Conservation (phyloP, 2,888 invertebrate species). For the Neoitamus cyanurus region DNA sequence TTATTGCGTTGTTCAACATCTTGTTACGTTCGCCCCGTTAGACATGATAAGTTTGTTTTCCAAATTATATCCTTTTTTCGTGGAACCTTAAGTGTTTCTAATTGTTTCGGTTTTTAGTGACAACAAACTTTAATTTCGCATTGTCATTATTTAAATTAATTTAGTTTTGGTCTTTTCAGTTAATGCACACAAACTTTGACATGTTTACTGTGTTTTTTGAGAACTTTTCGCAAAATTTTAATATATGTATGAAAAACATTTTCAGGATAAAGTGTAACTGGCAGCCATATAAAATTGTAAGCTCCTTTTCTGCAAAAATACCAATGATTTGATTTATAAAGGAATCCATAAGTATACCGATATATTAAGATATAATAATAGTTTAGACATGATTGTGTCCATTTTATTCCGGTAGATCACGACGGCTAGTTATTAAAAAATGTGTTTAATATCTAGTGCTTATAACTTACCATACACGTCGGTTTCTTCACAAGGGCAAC, state of each 20-base stretch:
- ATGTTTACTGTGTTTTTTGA: neutral
- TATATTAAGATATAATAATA: too few relatives aligned
- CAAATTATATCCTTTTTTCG: neutral
- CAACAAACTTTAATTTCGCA: neutral
- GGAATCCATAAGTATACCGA: too few relatives aligned
- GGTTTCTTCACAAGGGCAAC: too few relatives aligned
- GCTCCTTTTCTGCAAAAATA: too few relatives aligned
- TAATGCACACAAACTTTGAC: constrained; percentile 29
- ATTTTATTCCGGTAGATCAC: too few relatives aligned
- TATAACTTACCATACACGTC: too few relatives aligned
- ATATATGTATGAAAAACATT: neutral
- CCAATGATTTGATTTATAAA: too few relatives aligned
- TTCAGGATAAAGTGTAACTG: neutral
- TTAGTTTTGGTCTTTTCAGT: constrained; percentile 13
- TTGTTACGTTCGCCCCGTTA: neutral
- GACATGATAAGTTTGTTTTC: constrained; percentile 5
- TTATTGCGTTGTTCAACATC: constrained; percentile 45
- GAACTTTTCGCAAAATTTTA: neutral
- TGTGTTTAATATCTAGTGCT: too few relatives aligned
- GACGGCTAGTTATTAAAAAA: too few relatives aligned
- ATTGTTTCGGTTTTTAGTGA: neutral
- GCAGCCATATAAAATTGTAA: too few relatives aligned
- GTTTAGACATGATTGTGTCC: too few relatives aligned
- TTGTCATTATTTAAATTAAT: constrained; percentile 26
- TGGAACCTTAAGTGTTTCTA: neutral